Base-by-base conservation (phyloP, 1,140 invertebrate species). In the Platyura marginata region DNA sequence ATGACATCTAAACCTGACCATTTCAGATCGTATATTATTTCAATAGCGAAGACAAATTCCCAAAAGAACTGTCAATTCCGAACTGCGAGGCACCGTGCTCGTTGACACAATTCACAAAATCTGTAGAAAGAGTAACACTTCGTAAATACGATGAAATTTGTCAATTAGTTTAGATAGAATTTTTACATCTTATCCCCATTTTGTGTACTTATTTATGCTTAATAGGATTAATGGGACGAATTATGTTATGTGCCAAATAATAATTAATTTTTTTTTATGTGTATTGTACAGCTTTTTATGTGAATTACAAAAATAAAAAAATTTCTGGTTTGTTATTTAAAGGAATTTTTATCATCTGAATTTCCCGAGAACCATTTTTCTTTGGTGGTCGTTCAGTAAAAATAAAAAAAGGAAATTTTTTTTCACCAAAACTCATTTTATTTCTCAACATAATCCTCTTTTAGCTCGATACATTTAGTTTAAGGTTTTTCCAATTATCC, bases 111-210 rank as follows among this genome's bases (percentile, higher is more conserved):
- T 66, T 74, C 35, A 53, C 51, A 11, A 47, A 55, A 6, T 44
- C 59, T 0, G 59, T 66, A 44, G 49, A 62, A 22, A 42, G 61
- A n/a, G 51, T 71, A 2, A 49, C 72, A 21, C 59, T 72, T 19
- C 45, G 53, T 20, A 53, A 74, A 47, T 73, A 69, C 57, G 62
- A 68, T 25, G 47, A 59, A 25, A 69, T 71, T 44, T 74, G 72
- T 13, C 4, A 3, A 34, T 34, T 34, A 34, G 13, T 4, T 4
- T n/a, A n/a, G 16, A 34, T 34, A n/a, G 4, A 4, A 34, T 34
- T 29, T 29, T 29, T 8, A 29, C 25, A 29, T 13, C n/a, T n/a
- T n/a, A n/a, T n/a, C n/a, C n/a, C n/a, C n/a, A n/a, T n/a, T n/a
- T 29, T 29, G 6, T 29, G 25, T 8, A 6, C 6, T 8, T 29